Base-by-base conservation (phyloP, 2,113 vertebrate species). In the Odocoileus virginianus region DNA sequence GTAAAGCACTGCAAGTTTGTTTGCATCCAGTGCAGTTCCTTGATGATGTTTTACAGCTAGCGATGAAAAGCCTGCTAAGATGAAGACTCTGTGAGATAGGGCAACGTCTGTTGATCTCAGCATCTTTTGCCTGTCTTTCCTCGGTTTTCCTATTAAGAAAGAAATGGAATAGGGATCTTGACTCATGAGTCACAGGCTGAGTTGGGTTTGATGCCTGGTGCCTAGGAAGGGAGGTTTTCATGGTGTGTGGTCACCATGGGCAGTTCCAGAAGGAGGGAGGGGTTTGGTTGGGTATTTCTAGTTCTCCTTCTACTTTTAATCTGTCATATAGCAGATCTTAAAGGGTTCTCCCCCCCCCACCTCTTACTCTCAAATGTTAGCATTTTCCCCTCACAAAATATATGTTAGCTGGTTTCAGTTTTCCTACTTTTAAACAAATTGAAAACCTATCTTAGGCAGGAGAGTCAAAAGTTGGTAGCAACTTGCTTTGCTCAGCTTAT, bases 1-100 rank as follows among this genome's bases (percentile, higher is more conserved):
- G 54, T 96, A 92, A 97, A 95, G 36, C n/a, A 47, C 54, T 84
- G 58, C 61, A 79, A 47, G 89, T 89, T 88, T 43, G 55, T 91
- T 90, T 91, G 40, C 2, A 60, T 57, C 67, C 25, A 76, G 43
- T 61, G 91, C 86, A 36, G 52, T 97, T 96, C 10, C 25, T 91
- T 12, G 45, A 21, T 97, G 86, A 61, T 2, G 1, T 87, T 89
- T 85, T 96, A 79, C 36, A 61, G 33, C 50, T 93, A 45, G 30
- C 57, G n/a, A 47, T 93, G 89, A 96, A 93, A 96, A 78, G 47
- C 21, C 19, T 1, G 16, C 36, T 96, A 40, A 88, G 78, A 91
- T 6, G 9, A 78, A 98, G 33, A 55, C 13, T n/a, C 5, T 13
- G 5, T 19, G 57, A 67, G 21, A 21, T 23, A 21, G 55, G 30